phyloP scores from a whole-genome alignment of 2,888 invertebrate genomes.

The Dasysyrphus tricinctus region DNA sequence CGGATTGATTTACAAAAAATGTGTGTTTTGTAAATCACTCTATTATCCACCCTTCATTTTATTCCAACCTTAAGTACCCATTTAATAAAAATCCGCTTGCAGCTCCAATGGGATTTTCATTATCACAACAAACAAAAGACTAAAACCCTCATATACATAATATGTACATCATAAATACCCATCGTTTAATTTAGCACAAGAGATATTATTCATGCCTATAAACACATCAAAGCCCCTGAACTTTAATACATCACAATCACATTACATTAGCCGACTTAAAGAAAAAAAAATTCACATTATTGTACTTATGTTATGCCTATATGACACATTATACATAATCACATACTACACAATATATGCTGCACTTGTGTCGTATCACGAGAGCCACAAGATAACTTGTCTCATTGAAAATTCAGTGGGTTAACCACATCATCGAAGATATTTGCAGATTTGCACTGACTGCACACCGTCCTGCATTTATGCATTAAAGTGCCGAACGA shows the following conservation, averaged over 20 bases:
- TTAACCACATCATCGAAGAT: constrained; percentile 56
- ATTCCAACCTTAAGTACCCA: constrained; percentile 25
- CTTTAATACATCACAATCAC: constrained; percentile 48
- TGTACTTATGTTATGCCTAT: too few relatives aligned
- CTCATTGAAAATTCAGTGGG: constrained; percentile 64
- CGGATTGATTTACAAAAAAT: too few relatives aligned
- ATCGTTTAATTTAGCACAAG: constrained; percentile 21
- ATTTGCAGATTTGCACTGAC: constrained; percentile 24
- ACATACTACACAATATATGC: constrained; percentile 6
- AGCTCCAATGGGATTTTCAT: background rate
- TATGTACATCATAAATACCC: constrained; percentile 50
- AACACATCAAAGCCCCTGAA: constrained; percentile 46
- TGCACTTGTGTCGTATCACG: constrained; percentile 46
- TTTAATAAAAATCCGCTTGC: constrained; percentile 3
- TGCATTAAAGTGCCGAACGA: constrained; percentile 22
- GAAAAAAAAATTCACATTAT: background rate
- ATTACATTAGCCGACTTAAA: constrained; percentile 51
- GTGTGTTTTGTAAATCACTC: too few relatives aligned
- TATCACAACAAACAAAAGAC: constrained; percentile 26
- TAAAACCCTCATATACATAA: background rate
- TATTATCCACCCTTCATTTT: too few relatives aligned
- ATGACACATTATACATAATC: background rate
- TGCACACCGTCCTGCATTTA: constrained; percentile 44
- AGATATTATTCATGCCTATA: constrained; percentile 13
- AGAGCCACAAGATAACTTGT: constrained; percentile 51